Evolutionary conservation across 1,140 invertebrate species (phyloP), one percentile per base, ranked within the genome.

Genomic region (Lerema accius): DNA sequence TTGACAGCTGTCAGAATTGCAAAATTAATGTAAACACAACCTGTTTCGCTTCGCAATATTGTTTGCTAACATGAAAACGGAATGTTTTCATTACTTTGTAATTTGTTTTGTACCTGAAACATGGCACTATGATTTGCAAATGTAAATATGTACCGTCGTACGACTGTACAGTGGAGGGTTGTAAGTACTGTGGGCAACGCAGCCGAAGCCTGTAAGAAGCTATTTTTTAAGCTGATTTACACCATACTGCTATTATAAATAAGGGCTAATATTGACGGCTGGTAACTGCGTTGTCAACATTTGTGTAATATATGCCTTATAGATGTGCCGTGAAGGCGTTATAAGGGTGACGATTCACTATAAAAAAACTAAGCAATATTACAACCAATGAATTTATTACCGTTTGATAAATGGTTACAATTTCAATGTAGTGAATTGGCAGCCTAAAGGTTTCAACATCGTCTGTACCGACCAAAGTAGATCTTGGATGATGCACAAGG

Each of bases 231-330:
- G 14, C 19, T 17, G 10, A 43, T 16, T 9, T 43, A 6, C 14
- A 43, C 40, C 40, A 9, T 43, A 17, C 14, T 14, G 4, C 40
- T 23, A 5, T 23, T 23, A 7, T 42, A 42, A 15, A 15, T 16
- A 42, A 42, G 9, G 15, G 9, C 5, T 10, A 23, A 3, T 45
- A 23, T 43, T 14, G 9, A 3, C 16, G 14, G 23, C 13, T 35
- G n/a, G 49, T 46, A 15, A 51, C 32, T 37, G 48, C 43, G 62
- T 61, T 39, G 53, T 17, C 28, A 13, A 40, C 62, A 39, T 55
- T 56, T 67, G 46, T 72, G 28, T 53, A 53, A 42, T 32, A 76
- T 77, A 66, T 85, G 82, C 82, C 82, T 85, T 84, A 80, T 78
- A 67, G 46, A 73, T 71, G 68, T 70, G 66, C 69, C 50, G 61